Evolutionary conservation across 2,888 invertebrate genomes (phyloP).

Genomic region (Oscheius sp.): DNA sequence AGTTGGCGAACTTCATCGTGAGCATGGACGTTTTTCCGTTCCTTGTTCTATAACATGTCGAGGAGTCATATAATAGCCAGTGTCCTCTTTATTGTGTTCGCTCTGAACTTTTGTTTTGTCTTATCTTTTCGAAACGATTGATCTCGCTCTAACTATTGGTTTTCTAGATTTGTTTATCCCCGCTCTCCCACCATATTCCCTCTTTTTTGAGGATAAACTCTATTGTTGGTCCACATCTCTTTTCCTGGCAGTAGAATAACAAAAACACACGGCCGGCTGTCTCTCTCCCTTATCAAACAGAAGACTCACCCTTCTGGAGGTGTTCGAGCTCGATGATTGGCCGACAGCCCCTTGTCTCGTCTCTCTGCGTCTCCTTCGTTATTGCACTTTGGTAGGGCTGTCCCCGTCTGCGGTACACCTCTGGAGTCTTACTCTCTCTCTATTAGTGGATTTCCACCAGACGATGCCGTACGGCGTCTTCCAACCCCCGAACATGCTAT

Average conservation of each 20-base stretch:
- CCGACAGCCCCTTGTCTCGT: neutral
- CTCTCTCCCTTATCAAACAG: conserved; percentile 4
- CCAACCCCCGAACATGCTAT: conserved; percentile 4
- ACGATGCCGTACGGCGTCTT: too few species aligned
- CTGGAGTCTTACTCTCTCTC: conserved; percentile 7
- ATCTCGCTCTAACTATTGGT: neutral
- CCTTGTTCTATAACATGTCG: neutral
- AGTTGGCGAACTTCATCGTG: conserved; percentile 16
- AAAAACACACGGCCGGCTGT: conserved; percentile 7
- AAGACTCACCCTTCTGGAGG: too few species aligned
- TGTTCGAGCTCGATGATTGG: conserved; percentile 34
- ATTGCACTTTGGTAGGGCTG: conserved; percentile 26
- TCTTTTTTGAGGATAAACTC: too few species aligned
- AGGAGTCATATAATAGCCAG: neutral
- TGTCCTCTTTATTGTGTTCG: too few species aligned
- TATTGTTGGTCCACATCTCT: too few species aligned
- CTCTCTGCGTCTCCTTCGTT: conserved; percentile 25
- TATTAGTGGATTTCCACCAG: too few species aligned
- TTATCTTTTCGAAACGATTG: neutral
- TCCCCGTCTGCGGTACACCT: conserved; percentile 13
- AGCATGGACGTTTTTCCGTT: neutral
- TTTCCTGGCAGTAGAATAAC: too few species aligned
- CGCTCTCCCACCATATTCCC: too few species aligned
- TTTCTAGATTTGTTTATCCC: too few species aligned
- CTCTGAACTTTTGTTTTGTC: neutral